phyloP scores from a whole-genome alignment of 1,140 invertebrate genomes.

The Eufriesea mexicana region DNA sequence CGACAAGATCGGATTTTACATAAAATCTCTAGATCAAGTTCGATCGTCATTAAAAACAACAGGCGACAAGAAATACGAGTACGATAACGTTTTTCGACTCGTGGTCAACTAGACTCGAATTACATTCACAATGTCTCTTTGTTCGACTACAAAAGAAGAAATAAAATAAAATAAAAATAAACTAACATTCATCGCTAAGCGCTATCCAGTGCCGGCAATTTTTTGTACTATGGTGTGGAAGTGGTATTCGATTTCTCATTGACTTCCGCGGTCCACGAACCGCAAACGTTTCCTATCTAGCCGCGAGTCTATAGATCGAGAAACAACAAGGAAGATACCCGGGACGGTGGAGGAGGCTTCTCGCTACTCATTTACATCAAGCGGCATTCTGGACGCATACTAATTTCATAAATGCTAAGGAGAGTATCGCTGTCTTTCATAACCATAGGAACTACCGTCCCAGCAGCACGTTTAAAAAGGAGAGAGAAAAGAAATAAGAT shows the following conservation, averaged over 20 bases:
- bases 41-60: slow-evolving; percentile 1
- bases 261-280: slow-evolving; percentile 34
- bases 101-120: background rate
- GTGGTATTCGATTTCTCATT: slow-evolving; percentile 49
- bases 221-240: slow-evolving; percentile 66
- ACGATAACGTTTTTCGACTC: background rate
- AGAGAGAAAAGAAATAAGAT: slow-evolving; percentile 11
- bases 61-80: slow-evolving; percentile 1
- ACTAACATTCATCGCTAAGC: slow-evolving; percentile 25
- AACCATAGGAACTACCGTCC: slow-evolving; percentile 63
- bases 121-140: background rate
- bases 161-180: slow-evolving; percentile 14
- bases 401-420: slow-evolving; percentile 51
- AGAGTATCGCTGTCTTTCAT: slow-evolving; percentile 56
- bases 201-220: slow-evolving; percentile 54
- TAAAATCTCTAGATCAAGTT: background rate
- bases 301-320: slow-evolving; percentile 46
- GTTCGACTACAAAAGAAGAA: background rate
- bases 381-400: slow-evolving; percentile 45
- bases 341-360: slow-evolving; percentile 49
- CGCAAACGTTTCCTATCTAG: slow-evolving; percentile 41
- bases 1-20: slow-evolving; percentile 5
- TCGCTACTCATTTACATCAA: slow-evolving; percentile 50
- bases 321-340: slow-evolving; percentile 54
- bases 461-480: slow-evolving; percentile 32